phyloP scores from a whole-genome alignment of 2,113 vertebrate genomes.

The Hyperopisus bebe region DNA sequence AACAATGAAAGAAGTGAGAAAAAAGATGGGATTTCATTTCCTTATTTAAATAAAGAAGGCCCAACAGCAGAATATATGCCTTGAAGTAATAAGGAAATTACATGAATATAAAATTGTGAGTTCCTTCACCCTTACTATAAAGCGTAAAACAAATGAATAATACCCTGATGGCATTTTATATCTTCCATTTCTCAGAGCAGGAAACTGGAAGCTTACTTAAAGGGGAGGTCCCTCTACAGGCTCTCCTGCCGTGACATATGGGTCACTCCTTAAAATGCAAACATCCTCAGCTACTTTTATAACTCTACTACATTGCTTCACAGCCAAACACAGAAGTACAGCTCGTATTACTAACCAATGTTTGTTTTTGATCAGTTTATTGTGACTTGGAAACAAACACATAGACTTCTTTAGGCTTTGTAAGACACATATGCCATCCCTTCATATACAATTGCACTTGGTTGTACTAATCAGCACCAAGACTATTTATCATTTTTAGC shows the following conservation, averaged over 20 bases:
- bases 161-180: slow-evolving; percentile 24
- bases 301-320: background rate
- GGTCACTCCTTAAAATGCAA: background rate
- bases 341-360: background rate
- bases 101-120: slow-evolving; percentile 34
- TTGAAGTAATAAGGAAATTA: slow-evolving; percentile 19
- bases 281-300: background rate
- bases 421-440: background rate
- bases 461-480: background rate
- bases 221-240: background rate
- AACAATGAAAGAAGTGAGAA: slow-evolving; percentile 71
- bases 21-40: slow-evolving; percentile 72
- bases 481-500: background rate
- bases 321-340: background rate
- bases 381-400: background rate
- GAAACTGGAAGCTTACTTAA: slow-evolving; percentile 16
- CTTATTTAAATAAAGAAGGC: slow-evolving; percentile 77
- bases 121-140: slow-evolving; percentile 11
- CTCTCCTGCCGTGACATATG: background rate
- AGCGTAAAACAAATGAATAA: slow-evolving; percentile 26
- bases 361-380: background rate
- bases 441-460: background rate
- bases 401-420: background rate
- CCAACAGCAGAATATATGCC: slow-evolving; percentile 23
- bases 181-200: background rate